A percentile compares a stretch with the other conserved stretches of the same genome.
Evolutionary conservation across 2,113 vertebrate species (phyloP).

Genomic region (Mastomys natalensis): DNA sequence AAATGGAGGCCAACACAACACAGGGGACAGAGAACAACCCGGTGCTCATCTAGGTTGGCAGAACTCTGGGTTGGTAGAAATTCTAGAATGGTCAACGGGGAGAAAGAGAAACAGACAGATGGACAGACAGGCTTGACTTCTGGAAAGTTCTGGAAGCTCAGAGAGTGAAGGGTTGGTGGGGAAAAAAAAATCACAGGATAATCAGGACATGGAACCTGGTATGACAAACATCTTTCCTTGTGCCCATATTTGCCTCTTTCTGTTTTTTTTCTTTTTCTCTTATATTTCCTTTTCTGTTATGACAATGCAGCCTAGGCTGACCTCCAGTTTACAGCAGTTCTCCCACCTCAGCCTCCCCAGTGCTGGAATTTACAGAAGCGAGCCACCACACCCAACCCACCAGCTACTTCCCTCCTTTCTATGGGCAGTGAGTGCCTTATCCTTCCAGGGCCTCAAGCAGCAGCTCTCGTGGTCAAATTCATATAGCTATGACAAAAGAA

Average conservation of each 20-base stretch:
- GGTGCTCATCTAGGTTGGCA: neutral
- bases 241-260: neutral
- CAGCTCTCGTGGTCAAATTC: neutral
- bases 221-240: neutral
- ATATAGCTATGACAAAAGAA: neutral
- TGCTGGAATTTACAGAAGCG: neutral
- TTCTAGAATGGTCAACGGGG: neutral
- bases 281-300: neutral
- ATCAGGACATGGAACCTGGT: too few species aligned
- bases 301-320: neutral
- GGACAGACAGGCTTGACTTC: neutral
- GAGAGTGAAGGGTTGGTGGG: neutral
- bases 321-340: neutral
- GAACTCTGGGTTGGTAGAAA: constrained; percentile 7
- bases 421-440: neutral
- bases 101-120: neutral
- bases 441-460: neutral
- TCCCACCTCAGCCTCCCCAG: neutral
- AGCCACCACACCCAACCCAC: too few species aligned
- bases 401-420: neutral
- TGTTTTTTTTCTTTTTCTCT: neutral
- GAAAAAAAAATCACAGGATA: neutral
- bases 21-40: neutral
- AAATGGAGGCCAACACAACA: neutral
- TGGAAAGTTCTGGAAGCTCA: neutral